phyloP scores from a whole-genome alignment of 1,140 invertebrate species.

The Neodiprion fabricii region DNA sequence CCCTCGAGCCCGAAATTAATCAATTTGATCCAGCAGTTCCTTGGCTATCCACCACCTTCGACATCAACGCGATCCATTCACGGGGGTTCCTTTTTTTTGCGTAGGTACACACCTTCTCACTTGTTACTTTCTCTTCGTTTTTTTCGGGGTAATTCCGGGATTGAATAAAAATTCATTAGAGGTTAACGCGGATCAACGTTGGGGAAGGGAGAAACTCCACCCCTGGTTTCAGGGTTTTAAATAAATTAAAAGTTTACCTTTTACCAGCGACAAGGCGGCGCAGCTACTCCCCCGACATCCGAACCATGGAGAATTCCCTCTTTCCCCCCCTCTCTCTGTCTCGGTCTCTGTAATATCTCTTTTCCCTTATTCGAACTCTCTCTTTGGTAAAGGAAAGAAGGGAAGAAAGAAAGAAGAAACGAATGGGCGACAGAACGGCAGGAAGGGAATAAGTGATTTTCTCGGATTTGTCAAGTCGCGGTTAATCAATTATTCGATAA shows the following conservation, averaged over 20 bases:
- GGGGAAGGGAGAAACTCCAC: neutral
- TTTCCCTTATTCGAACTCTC: too few species aligned
- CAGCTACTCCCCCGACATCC: too few species aligned
- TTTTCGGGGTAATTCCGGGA: slow-evolving; percentile 33
- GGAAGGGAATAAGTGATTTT: too few species aligned
- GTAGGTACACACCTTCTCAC: slow-evolving; percentile 5
- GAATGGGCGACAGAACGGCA: too few species aligned
- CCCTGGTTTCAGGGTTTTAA: slow-evolving; percentile 31
- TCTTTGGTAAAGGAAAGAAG: too few species aligned
- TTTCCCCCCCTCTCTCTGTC: too few species aligned
- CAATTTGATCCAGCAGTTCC: slow-evolving; percentile 5
- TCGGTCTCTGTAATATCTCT: too few species aligned
- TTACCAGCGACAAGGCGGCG: neutral
- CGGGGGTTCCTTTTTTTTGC: slow-evolving; percentile 13
- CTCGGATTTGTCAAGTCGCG: neutral
- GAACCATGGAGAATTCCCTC: too few species aligned
- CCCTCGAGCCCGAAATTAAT: slow-evolving; percentile 8
- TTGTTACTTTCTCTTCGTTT: slow-evolving; percentile 28
- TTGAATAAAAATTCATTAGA: slow-evolving; percentile 44
- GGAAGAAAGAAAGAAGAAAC: too few species aligned
- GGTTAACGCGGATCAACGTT: slow-evolving; percentile 11
- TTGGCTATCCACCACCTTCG: neutral
- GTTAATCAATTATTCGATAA: slow-evolving; percentile 4
- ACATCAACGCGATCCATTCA: slow-evolving; percentile 23
- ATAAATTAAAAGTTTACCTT: slow-evolving; percentile 43